Evolutionary conservation across 1,140 invertebrate genomes (phyloP).

Genomic region (Pantala flavescens): DNA sequence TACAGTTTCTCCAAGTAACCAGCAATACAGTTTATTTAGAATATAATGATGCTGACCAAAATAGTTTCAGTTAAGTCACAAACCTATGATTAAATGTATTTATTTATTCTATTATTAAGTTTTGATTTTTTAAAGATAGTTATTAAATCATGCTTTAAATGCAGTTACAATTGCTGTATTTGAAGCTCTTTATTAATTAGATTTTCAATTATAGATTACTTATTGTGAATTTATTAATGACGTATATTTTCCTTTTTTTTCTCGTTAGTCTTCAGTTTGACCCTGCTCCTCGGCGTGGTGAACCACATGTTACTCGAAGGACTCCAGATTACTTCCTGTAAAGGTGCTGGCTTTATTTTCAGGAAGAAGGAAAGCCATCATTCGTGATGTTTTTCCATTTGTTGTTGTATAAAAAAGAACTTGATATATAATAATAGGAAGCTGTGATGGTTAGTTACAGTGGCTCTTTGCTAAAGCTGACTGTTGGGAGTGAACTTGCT

Average conservation of each 20-base stretch:
- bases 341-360: conserved; percentile 19
- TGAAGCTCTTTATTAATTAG: no score
- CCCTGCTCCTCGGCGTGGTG: conserved; percentile 95
- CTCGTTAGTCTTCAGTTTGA: conserved; percentile 94
- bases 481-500: neutral
- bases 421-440: neutral
- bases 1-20: no score
- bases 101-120: no score
- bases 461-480: neutral
- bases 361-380: neutral
- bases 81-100: no score
- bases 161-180: no score
- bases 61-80: no score
- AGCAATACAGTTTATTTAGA: no score
- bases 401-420: neutral
- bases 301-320: conserved; percentile 97
- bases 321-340: conserved; percentile 99
- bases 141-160: no score
- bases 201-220: no score
- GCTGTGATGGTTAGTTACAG: neutral
- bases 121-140: no score
- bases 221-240: neutral
- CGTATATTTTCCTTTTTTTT: conserved; percentile 25
- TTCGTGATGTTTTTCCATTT: neutral
- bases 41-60: no score